A percentile compares a stretch with the other conserved stretches of the same genome.
Conservation (phyloP, 2,888 invertebrate species). For the Andrena dorsata region DNA sequence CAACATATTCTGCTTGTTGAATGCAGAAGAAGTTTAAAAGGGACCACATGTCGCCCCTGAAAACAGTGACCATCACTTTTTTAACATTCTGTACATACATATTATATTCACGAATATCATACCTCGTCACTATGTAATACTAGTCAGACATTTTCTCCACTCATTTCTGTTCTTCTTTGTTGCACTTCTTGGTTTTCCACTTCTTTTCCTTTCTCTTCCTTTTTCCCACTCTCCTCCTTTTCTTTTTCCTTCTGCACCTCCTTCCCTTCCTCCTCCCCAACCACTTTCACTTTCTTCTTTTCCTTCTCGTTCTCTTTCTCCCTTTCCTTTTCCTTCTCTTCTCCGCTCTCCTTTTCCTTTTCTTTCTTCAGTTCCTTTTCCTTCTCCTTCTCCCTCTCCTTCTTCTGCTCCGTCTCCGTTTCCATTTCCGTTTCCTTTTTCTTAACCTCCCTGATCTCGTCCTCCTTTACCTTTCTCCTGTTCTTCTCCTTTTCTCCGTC, state of each 20-base stretch:
- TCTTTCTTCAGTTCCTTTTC: conserved; percentile 52
- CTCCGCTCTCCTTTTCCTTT: conserved; percentile 25
- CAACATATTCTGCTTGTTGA: too few species aligned
- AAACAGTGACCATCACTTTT: too few species aligned
- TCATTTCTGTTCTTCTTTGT: conserved; percentile 59
- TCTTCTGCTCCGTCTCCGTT: conserved; percentile 69
- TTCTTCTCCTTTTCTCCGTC: conserved; percentile 45
- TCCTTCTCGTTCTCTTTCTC: conserved; percentile 56
- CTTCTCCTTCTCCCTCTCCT: conserved; percentile 63
- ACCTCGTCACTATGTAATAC: conserved; percentile 81
- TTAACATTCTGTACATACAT: background rate
- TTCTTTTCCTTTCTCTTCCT: background rate
- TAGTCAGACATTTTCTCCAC: conserved; percentile 83
- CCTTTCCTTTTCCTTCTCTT: conserved; percentile 64
- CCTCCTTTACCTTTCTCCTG: conserved; percentile 27
- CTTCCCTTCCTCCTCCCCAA: conserved; percentile 40
- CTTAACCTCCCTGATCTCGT: conserved; percentile 47
- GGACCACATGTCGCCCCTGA: too few species aligned
- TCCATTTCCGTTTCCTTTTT: background rate
- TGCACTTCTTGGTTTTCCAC: conserved; percentile 49
- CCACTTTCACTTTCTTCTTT: conserved; percentile 39
- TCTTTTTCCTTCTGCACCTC: conserved; percentile 21
- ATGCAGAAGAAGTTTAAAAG: too few species aligned
- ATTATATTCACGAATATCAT: conserved; percentile 15
- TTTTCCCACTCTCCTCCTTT: background rate